Conservation (phyloP, 2,888 invertebrate genomes). For the Alloscopus bannaensis region DNA sequence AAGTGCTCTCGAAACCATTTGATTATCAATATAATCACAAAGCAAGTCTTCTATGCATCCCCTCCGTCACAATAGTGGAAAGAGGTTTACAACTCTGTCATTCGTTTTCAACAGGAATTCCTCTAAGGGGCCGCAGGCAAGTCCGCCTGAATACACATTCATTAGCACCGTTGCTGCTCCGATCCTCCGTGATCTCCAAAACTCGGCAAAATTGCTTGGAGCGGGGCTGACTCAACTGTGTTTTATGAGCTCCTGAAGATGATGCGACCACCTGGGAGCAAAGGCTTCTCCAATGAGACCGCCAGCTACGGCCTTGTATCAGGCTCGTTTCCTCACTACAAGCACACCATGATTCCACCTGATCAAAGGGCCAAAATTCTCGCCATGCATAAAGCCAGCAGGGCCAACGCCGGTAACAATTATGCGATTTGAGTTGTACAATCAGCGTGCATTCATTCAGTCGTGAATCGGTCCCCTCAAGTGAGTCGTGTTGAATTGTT, state of each 20-base stretch:
- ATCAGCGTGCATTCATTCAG: too few species aligned
- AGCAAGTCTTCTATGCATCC: too few species aligned
- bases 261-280: conserved; percentile 44
- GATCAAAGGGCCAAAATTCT: conserved; percentile 63
- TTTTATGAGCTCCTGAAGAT: conserved; percentile 21
- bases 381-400: conserved; percentile 65
- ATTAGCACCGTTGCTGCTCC: not conserved
- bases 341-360: conserved; percentile 63
- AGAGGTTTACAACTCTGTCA: too few species aligned
- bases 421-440: too few species aligned
- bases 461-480: too few species aligned
- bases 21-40: too few species aligned
- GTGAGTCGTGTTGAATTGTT: not conserved
- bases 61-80: too few species aligned
- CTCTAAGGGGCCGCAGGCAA: too few species aligned
- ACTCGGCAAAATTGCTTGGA: not conserved
- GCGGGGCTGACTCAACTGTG: not conserved
- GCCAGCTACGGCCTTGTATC: conserved; percentile 51
- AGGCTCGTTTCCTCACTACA: conserved; percentile 63
- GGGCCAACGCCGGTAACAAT: conserved; percentile 67
- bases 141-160: not conserved
- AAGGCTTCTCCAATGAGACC: conserved; percentile 51
- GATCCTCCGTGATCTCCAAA: not conserved
- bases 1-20: too few species aligned
- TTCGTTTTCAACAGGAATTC: too few species aligned